phyloP scores from a whole-genome alignment of 2,113 vertebrate species.

The Bubo blakistoni region DNA sequence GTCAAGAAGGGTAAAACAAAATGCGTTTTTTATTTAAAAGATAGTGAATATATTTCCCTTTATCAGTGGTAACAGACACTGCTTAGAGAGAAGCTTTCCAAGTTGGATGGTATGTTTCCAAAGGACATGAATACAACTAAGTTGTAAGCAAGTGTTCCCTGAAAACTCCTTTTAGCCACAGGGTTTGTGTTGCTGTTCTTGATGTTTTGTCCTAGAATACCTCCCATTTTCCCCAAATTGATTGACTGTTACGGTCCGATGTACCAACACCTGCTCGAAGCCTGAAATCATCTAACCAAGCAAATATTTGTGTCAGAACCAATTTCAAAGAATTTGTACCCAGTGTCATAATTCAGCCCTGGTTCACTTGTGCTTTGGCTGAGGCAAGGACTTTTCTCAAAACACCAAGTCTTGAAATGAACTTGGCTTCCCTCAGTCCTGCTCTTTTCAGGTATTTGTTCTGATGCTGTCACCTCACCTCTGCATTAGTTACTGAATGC shows the following conservation, averaged over 20 bases:
- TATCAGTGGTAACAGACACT: neutral
- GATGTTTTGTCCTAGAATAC: neutral
- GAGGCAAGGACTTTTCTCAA: neutral
- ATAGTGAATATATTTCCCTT: neutral
- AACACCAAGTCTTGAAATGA: neutral
- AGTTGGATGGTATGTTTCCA: neutral
- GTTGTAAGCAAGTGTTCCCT: neutral
- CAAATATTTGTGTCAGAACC: neutral
- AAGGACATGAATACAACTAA: neutral
- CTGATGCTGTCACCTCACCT: neutral
- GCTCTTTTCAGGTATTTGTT: neutral
- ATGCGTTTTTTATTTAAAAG: neutral
- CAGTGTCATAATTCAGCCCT: neutral
- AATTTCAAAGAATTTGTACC: neutral
- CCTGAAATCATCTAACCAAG: neutral
- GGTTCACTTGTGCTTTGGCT: neutral
- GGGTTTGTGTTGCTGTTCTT: neutral
- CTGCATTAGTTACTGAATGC: neutral
- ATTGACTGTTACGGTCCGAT: neutral
- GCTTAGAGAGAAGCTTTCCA: neutral
- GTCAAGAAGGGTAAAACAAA: neutral
- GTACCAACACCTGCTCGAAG: neutral
- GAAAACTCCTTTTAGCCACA: neutral
- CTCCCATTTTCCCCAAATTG: neutral
- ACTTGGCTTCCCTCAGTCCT: neutral